Percentiles rank a stretch among this genome's conserved stretches.
Conservation (phyloP, 92 coral and sea anemone genomes). For the Epizoanthus stellaris region DNA sequence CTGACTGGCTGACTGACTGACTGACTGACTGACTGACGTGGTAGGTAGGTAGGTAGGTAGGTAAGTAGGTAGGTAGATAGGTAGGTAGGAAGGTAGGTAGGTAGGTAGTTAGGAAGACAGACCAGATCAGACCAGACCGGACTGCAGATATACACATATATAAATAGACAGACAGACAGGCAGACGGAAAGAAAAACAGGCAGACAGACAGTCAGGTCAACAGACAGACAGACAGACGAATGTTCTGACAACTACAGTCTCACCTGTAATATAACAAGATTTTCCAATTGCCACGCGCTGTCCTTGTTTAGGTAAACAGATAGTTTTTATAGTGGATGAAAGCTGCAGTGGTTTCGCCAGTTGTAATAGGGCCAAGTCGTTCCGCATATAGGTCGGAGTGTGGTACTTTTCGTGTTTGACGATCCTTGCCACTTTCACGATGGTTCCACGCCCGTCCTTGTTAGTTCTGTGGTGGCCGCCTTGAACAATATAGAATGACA, state of each 20-base stretch:
- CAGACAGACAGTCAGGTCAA: no score
- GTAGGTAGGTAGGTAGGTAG: no score
- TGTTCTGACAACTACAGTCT: background rate
- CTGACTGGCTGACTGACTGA: no score
- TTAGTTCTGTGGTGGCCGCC: slow-evolving; percentile 39
- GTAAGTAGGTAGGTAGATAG: no score
- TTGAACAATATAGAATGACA: background rate
- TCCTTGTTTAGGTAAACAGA: slow-evolving; percentile 23
- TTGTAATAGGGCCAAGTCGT: slow-evolving; percentile 27
- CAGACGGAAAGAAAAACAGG: no score
- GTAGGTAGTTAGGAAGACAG: no score
- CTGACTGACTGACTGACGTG: no score
- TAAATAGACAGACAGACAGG: no score
- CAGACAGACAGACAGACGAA: background rate
- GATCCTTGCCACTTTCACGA: slow-evolving; percentile 35
- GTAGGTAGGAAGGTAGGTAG: no score
- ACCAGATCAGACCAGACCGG: no score
- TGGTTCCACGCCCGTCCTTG: slow-evolving; percentile 14
- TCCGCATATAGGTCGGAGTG: slow-evolving; percentile 28
- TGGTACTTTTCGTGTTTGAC: slow-evolving; percentile 37
- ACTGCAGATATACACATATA: no score
- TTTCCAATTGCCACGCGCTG: background rate
- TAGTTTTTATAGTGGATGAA: slow-evolving; percentile 20
- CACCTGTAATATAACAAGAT: slow-evolving; percentile 22
- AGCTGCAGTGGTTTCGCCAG: slow-evolving; percentile 22